Conservation (phyloP, 2,888 invertebrate species). For the Plagodis pulveraria region DNA sequence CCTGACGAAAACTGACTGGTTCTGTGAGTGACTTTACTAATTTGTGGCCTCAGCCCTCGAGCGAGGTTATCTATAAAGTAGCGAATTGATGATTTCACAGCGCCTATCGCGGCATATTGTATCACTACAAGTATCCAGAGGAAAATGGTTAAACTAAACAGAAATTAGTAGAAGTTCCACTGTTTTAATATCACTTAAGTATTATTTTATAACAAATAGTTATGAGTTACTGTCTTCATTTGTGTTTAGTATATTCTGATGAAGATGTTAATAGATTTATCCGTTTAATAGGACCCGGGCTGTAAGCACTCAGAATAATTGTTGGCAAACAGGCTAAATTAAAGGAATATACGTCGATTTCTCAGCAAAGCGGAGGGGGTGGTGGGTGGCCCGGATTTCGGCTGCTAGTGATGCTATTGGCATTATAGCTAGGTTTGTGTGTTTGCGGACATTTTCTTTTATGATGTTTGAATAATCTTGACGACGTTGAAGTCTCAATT, state of each 20-base stretch:
- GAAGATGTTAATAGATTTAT: constrained; percentile 38
- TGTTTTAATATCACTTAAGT: no score
- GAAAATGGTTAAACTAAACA: no score
- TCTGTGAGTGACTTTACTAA: no score
- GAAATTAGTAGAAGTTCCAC: no score
- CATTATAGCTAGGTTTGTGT: not conserved
- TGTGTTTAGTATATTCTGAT: constrained; percentile 7
- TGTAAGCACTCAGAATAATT: constrained; percentile 54
- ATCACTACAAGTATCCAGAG: no score
- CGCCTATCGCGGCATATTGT: no score
- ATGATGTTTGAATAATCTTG: no score
- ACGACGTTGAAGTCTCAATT: no score
- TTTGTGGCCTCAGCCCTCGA: no score
- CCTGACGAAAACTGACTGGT: no score
- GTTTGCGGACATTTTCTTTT: not conserved
- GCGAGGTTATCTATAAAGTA: no score
- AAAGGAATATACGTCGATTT: constrained; percentile 34
- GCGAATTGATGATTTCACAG: no score
- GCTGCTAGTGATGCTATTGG: not conserved
- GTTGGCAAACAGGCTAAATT: constrained; percentile 52
- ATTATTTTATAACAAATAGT: not conserved
- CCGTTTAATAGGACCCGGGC: constrained; percentile 40
- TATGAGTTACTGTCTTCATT: constrained; percentile 6
- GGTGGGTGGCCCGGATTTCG: not conserved
- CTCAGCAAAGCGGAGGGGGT: not conserved